These are phyloP conservation scores for Rhinoraja longicauda DNA, from an alignment of 2,797 vertebrate genomes.

Conservation along the genomic window DNA sequence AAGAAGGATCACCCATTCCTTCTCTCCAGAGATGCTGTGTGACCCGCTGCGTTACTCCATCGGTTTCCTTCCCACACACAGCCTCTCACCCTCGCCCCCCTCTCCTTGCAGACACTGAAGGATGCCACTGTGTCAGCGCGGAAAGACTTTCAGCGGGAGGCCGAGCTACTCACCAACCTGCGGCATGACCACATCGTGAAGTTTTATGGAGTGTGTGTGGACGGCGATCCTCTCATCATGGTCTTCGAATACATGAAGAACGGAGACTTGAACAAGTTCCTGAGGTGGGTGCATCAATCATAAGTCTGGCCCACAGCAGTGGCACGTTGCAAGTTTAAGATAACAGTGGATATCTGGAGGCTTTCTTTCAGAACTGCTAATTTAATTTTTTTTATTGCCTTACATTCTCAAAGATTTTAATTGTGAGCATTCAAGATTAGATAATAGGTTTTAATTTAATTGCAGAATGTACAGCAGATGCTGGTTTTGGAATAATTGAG, in stretches of 20 bases:
- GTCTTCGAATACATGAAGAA: constrained; percentile 99
- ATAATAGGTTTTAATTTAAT: constrained; percentile 24
- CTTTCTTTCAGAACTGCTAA: background rate
- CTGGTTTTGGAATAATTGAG: background rate
- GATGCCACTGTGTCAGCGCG: constrained; percentile 87
- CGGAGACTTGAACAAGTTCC: constrained; percentile 95
- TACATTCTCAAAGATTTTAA: background rate
- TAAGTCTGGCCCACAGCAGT: background rate
- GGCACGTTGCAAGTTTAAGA: background rate
- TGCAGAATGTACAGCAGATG: constrained; percentile 6
- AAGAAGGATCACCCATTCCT: no score
- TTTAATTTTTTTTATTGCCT: background rate
- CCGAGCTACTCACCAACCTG: constrained; percentile 91
- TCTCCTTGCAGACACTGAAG: constrained; percentile 74
- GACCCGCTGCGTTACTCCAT: no score
- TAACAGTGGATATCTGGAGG: background rate
- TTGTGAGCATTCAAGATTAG: constrained; percentile 13
- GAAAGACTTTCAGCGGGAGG: constrained; percentile 95
- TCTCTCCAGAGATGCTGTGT: no score
- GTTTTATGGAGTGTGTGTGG: constrained; percentile 91
- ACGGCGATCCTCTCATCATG: constrained; percentile 96
- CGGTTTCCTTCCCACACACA: no score
- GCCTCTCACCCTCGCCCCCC: no score
- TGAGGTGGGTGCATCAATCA: constrained; percentile 63
- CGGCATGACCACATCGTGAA: constrained; percentile 96